phyloP scores from a whole-genome alignment of 2,888 invertebrate species.

The Sphaeridia pumilis region DNA sequence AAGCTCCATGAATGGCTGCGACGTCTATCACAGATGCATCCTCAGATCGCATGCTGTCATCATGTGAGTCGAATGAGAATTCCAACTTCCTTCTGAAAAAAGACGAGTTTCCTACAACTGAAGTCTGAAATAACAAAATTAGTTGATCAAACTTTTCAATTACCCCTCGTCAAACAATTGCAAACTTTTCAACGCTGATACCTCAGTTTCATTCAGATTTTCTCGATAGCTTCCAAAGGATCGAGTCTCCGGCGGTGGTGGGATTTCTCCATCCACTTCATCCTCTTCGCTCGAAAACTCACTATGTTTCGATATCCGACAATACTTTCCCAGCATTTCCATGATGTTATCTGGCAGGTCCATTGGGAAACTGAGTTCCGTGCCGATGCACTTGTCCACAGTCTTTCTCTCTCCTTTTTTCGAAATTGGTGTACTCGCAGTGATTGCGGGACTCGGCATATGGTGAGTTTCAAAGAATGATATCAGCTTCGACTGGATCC shows the following conservation, averaged over 20 bases:
- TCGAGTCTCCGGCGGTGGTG: background rate
- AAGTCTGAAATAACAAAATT: background rate
- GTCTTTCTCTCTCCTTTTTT: background rate
- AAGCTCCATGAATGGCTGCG: constrained; percentile 5
- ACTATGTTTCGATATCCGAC: no score
- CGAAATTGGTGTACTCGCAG: background rate
- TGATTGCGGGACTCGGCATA: constrained; percentile 5
- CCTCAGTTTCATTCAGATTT: background rate
- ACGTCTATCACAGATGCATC: constrained; percentile 11
- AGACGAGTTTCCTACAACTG: constrained; percentile 5
- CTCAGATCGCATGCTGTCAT: background rate
- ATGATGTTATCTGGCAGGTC: constrained; percentile 8
- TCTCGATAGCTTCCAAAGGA: background rate
- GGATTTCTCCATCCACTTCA: background rate
- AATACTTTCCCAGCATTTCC: constrained; percentile 2
- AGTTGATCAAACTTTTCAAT: background rate
- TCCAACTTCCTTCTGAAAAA: constrained; percentile 5
- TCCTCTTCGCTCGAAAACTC: background rate
- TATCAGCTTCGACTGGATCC: background rate
- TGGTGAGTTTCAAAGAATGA: constrained; percentile 1
- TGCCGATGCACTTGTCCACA: constrained; percentile 4
- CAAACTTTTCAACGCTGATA: no score
- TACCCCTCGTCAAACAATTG: no score
- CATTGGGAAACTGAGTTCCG: constrained; percentile 3
- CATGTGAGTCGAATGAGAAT: constrained; percentile 1